These are phyloP conservation scores for Scolopax bukidnonensis DNA, from an alignment of 2,797 vertebrate species.

Conservation along the genomic window DNA sequence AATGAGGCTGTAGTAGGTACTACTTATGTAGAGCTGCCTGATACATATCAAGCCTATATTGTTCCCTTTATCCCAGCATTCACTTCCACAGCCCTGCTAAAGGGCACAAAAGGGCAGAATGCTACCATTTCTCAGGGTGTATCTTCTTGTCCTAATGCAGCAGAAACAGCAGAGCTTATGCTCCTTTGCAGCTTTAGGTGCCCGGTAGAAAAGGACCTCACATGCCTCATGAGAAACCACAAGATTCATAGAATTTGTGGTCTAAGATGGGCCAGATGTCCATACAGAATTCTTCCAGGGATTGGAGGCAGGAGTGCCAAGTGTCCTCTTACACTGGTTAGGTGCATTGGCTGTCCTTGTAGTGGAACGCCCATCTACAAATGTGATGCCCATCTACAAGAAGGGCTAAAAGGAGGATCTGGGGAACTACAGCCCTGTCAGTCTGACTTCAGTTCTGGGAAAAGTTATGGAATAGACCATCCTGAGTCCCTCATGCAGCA, in stretches of 20 bases:
- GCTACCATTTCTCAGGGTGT: background rate
- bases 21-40: background rate
- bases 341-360: background rate
- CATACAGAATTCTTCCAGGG: background rate
- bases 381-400: background rate
- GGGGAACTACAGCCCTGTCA: background rate
- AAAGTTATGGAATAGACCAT: background rate
- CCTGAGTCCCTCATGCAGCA: background rate
- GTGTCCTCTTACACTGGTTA: background rate
- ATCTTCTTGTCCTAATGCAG: background rate
- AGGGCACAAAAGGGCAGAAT: background rate
- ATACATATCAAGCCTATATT: background rate
- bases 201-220: background rate
- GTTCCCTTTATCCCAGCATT: background rate
- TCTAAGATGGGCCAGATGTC: background rate
- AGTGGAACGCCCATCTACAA: background rate
- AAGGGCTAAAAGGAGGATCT: background rate
- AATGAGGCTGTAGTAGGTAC: background rate
- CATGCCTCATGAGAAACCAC: background rate
- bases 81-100: background rate
- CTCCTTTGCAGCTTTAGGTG: background rate
- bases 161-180: background rate
- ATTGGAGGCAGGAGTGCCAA: background rate
- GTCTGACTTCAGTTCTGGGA: background rate
- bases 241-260: background rate